A percentile compares a stretch with the other conserved stretches of the same genome.
phyloP scores from a whole-genome alignment of 2,113 vertebrate genomes.

The Orycteropus afer region DNA sequence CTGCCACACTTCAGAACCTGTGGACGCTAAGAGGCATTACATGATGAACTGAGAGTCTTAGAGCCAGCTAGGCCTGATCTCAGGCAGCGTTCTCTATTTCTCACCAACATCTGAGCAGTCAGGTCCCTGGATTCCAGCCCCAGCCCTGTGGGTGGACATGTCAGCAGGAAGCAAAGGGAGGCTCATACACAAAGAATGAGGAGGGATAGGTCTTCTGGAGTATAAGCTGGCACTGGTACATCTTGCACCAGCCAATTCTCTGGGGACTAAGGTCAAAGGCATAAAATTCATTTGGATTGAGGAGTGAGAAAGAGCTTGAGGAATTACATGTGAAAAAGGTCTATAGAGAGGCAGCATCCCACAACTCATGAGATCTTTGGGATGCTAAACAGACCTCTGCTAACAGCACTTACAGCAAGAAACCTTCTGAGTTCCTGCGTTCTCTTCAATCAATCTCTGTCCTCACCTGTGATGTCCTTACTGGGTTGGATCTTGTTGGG shows the following conservation, averaged over 20 bases:
- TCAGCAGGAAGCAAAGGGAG: neutral
- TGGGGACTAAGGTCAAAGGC: neutral
- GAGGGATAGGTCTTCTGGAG: neutral
- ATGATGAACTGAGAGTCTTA: neutral
- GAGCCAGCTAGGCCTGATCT: neutral
- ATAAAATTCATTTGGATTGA: neutral
- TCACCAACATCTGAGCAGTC: neutral
- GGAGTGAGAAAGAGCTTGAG: neutral
- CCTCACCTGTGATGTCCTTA: neutral
- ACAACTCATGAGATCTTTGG: neutral
- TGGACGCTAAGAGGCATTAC: neutral
- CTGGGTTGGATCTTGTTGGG: neutral
- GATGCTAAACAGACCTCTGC: neutral
- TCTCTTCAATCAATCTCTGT: neutral
- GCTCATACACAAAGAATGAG: neutral
- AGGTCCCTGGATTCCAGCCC: neutral
- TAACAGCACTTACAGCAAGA: neutral
- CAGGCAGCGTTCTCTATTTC: neutral
- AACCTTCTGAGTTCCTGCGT: neutral
- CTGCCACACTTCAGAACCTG: neutral
- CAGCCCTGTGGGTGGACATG: neutral
- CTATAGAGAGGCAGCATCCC: neutral
- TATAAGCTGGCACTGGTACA: neutral
- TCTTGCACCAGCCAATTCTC: neutral
- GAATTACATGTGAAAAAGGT: neutral